Base-by-base conservation (phyloP, 2,888 invertebrate species). In the Pheosia tremula region DNA sequence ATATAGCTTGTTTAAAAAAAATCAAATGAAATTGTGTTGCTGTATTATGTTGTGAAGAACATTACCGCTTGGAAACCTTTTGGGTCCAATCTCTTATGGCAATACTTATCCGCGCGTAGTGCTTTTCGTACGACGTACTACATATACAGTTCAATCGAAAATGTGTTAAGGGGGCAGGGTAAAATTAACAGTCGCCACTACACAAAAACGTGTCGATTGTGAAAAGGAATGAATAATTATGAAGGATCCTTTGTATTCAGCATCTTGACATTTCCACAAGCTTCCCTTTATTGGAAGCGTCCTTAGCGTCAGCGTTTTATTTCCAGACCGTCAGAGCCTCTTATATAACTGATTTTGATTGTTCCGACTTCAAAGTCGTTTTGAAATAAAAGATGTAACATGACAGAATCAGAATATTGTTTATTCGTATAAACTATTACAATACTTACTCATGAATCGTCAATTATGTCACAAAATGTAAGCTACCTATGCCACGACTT, bases 301-400 rank as follows among this genome's bases (percentile, higher is more conserved):
- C n/a, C 13, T 9, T 7, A 53, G 53, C 6, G 53, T 53, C 53
- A 37, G 53, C 53, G 53, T 37, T 53, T 53, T 53, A 53, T 53
- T 38, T 53, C 37, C 11, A 38, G 53, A 38, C 37, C 3, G 6
- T 47, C 4, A n/a, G 9, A 24, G 7, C 24, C 24, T 24, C 9
- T 50, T 24, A 50, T 50, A 8, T 24, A 24, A 50, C 24, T 13
- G 24, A 24, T 50, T 13, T 50, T 50, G 24, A 50, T 50, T 50
- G 50, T 24, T 9, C 13, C 5, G 13, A 24, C 24, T 24, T 24
- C 24, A 24, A 24, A 24, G 13, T 50, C 9, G 3, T 49, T 49
- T 49, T 13, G 43, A 9, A n/a, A n/a, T n/a, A 47, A n/a, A n/a
- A n/a, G n/a, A n/a, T n/a, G n/a, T n/a, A n/a, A n/a, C n/a, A n/a